These are phyloP conservation scores for Pygmarrhopalites habei DNA, from an alignment of 1,140 invertebrate genomes.

Conservation along the genomic window DNA sequence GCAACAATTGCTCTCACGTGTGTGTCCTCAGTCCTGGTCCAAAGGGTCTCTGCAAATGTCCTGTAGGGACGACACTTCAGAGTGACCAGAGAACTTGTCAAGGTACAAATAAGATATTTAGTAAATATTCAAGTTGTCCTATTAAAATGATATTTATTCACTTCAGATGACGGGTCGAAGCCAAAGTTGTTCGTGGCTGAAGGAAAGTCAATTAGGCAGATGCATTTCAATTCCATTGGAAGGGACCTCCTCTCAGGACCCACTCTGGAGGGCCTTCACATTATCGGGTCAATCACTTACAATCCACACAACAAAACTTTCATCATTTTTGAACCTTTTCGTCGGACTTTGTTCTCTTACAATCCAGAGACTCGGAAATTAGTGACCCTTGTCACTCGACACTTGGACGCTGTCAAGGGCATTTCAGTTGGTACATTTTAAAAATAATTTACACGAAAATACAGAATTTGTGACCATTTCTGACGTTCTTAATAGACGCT, in stretches of 20 bases:
- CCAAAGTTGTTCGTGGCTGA: slow-evolving; percentile 43
- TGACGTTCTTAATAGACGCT: slow-evolving; percentile 27
- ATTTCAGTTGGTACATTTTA: slow-evolving; percentile 62
- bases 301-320: slow-evolving; percentile 36
- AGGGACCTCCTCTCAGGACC: slow-evolving; percentile 37
- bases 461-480: too few relatives aligned
- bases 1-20: slow-evolving; percentile 63
- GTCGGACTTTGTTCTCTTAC: slow-evolving; percentile 40
- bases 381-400: slow-evolving; percentile 44
- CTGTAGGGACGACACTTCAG: slow-evolving; percentile 59
- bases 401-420: slow-evolving; percentile 51
- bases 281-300: slow-evolving; percentile 22
- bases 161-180: slow-evolving; percentile 28
- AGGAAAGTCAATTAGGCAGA: slow-evolving; percentile 44
- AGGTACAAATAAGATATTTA: too few relatives aligned
- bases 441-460: too few relatives aligned
- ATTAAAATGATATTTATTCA: too few relatives aligned
- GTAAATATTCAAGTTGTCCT: too few relatives aligned
- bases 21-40: slow-evolving; percentile 59
- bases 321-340: slow-evolving; percentile 39
- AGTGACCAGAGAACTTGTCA: slow-evolving; percentile 52
- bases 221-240: slow-evolving; percentile 42
- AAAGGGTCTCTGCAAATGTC: slow-evolving; percentile 70
- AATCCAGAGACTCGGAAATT: slow-evolving; percentile 30
- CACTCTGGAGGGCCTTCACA: slow-evolving; percentile 1